Evolutionary conservation across 2,888 invertebrate species (phyloP), one percentile per base, ranked within the genome.

Genomic region (Cyrtodaria siliqua): DNA sequence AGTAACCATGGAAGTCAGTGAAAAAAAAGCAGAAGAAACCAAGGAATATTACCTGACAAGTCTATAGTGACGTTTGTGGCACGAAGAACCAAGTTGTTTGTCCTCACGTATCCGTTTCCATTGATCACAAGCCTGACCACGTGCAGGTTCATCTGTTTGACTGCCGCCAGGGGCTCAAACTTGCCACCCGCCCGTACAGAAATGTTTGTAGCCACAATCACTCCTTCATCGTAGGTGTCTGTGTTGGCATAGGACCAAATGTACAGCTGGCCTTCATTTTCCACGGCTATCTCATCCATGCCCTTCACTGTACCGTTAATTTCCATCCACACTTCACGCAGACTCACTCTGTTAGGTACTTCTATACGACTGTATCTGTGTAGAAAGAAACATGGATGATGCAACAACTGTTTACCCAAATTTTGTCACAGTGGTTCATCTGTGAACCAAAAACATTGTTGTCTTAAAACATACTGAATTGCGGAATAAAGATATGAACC

Each of bases 171-270:
- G 2, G 85, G 81, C 64, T 87, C 86, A 55, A 87, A 77, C 63
- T 82, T 83, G 0, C 88, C 88, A 23, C 88, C 89, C 44, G 89
- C 87, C 44, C 84, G 76, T 6, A 88, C 86, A 50, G 80, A 80
- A 18, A 89, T 78, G 59, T 87, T 87, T 16, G 74, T 82, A 8
- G 83, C 67, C 0, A 56, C n/a, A 26, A 87, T 68, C 38, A 55
- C 63, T 8, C 88, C 89, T n/a, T 71, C 67, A 2, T 75, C 66
- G 0, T 75, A 26, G 2, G 83, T 85, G 2, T 67, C 62, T 8
- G 87, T 82, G 61, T 79, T 81, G 8, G 85, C 87, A 49, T 86
- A 75, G 1, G 88, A 88, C 87, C 88, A 88, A 53, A 88, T 70
- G 66, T 81, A 85, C 2, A 88, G 74, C 40, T 84, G 77, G 0